Conservation (phyloP, 2,797 vertebrate genomes). For the Cryptoprocta ferox region DNA sequence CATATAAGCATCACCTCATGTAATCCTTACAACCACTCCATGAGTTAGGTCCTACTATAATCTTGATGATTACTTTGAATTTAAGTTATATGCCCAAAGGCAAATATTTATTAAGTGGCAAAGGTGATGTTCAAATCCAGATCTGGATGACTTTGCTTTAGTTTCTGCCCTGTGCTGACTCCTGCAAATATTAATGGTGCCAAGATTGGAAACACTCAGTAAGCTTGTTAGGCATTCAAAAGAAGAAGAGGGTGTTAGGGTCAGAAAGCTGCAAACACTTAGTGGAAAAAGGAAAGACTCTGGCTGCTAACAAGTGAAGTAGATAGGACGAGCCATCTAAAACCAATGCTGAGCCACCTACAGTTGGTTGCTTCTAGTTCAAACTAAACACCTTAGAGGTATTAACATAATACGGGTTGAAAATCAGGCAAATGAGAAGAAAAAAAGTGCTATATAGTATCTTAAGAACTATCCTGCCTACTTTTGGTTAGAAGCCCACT, state of each 20-base stretch:
- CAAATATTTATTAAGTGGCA: slow-evolving; percentile 1
- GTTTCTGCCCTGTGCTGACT: neutral
- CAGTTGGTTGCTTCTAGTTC: neutral
- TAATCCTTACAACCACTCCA: neutral
- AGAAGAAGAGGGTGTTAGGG: neutral
- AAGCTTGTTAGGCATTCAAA: neutral
- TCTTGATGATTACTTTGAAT: neutral
- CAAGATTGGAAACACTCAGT: neutral
- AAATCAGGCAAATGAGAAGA: neutral
- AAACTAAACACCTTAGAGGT: neutral
- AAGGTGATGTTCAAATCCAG: neutral
- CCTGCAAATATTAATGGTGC: neutral
- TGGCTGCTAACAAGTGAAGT: neutral
- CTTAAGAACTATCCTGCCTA: neutral
- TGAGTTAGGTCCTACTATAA: neutral
- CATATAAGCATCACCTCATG: neutral
- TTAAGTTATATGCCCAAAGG: neutral
- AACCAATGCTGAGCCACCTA: neutral
- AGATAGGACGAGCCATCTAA: neutral
- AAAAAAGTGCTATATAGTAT: neutral
- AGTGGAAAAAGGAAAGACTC: neutral
- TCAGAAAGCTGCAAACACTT: neutral
- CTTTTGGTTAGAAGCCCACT: neutral
- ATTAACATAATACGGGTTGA: neutral
- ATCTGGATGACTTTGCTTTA: neutral